Base-by-base conservation (phyloP, 2,113 vertebrate species). In the Phalacrocorax aristotelis region DNA sequence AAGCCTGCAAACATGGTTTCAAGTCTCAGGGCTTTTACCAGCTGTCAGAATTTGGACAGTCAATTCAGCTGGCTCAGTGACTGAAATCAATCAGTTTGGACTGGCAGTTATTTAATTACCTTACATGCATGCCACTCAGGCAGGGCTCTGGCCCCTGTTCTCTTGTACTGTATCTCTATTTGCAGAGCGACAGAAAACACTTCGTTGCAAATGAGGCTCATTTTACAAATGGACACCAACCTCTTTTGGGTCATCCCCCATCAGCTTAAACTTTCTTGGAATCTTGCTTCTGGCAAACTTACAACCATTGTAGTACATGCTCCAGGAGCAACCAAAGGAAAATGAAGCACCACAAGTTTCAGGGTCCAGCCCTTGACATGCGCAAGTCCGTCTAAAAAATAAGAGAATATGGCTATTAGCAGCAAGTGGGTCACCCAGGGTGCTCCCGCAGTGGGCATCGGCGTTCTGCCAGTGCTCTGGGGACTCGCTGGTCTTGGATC, bases 221-320 rank as follows among this genome's bases (percentile, higher is more conserved):
- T 51, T 92, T 94, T 38, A 66, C 87, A 96, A 95, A 94, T 8
- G 58, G 34, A 93, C 80, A 97, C 98, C 95, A 98, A 99, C 99
- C 99, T 99, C 99, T 99, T 98, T 99, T 70, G 98, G 97, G 93
- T 99, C 99, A 98, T 99, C 99, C 72, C 98, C 99, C 93, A 98
- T 98, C 90, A 99, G 98, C 97, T 99, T 99, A 97, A 99, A 99
- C 98, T 99, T 99, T 97, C 99, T 99, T 94, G 99, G 99, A 85
- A 99, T 97, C 98, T 99, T 99, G 98, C 99, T 99, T 96, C 99
- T 98, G 93, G 99, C 99, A 98, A 99, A 99, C 97, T 99, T 99
- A 98, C 99, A 99, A 78, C 99, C 99, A 65, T 99, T 99, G 97
- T 99, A 99, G 97, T 99, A 99, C 99, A 99, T 99, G 95, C 99